These are phyloP conservation scores for Paragorgia papillata DNA, from an alignment of 92 coral and sea anemone genomes.

Conservation along the genomic window DNA sequence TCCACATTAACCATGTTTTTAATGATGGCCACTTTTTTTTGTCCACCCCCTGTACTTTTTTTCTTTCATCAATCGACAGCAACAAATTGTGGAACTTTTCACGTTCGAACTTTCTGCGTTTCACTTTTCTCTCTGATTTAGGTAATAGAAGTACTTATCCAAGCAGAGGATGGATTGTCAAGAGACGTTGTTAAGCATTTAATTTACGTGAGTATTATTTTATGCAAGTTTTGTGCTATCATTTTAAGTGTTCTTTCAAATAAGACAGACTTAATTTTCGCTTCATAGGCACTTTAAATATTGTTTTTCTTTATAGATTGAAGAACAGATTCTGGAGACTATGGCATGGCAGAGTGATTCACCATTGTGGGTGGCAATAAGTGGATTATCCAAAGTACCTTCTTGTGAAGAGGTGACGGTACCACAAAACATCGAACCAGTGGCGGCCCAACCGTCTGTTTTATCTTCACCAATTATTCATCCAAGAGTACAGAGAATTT, in stretches of 20 bases:
- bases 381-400: slow-evolving; percentile 77
- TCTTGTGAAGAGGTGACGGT: slow-evolving; percentile 95
- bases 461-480: slow-evolving; percentile 90
- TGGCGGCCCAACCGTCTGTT: slow-evolving; percentile 64
- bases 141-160: slow-evolving; percentile 87
- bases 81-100: too few relatives aligned
- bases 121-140: too few relatives aligned
- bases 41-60: too few relatives aligned
- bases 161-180: slow-evolving; percentile 96
- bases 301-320: slow-evolving; percentile 74
- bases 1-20: too few relatives aligned
- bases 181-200: slow-evolving; percentile 97
- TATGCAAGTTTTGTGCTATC: too few relatives aligned
- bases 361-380: slow-evolving; percentile 88
- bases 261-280: too few relatives aligned
- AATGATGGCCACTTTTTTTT: too few relatives aligned
- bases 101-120: too few relatives aligned
- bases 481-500: slow-evolving; percentile 92
- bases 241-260: too few relatives aligned
- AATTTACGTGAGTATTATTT: slow-evolving; percentile 78
- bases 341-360: slow-evolving; percentile 92
- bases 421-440: slow-evolving; percentile 75
- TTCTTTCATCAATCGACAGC: too few relatives aligned
- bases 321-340: slow-evolving; percentile 88
- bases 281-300: too few relatives aligned